Conservation (phyloP, 2,113 vertebrate genomes). For the Aspidoscelis tigris region DNA sequence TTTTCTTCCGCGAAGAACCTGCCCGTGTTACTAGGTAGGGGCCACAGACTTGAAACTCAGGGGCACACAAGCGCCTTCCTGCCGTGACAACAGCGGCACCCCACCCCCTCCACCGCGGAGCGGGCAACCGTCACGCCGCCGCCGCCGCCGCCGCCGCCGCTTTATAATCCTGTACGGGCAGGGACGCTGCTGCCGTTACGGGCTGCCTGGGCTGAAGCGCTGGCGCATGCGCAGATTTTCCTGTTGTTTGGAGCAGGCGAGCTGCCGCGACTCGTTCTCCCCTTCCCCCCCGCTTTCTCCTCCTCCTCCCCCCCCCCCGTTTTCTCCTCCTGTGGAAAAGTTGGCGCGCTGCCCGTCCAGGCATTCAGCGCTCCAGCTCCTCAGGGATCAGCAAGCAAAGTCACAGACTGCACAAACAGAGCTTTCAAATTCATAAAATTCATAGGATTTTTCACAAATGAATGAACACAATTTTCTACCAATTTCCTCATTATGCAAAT, state of each 20-base stretch:
- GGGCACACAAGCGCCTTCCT: neutral
- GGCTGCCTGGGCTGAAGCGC: too few relatives aligned
- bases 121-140: neutral
- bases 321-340: conserved; percentile 66
- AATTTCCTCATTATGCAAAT: conserved; percentile 99
- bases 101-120: too few relatives aligned
- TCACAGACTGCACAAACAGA: conserved; percentile 97
- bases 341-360: conserved; percentile 85
- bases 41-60: neutral
- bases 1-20: neutral
- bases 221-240: neutral
- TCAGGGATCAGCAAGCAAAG: conserved; percentile 95
- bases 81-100: neutral
- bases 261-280: neutral
- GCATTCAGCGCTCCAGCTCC: conserved; percentile 83
- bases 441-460: conserved; percentile 98
- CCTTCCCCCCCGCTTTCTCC: neutral
- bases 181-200: too few relatives aligned
- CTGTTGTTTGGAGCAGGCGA: neutral
- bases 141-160: neutral
- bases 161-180: neutral
- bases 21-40: neutral
- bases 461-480: conserved; percentile 99
- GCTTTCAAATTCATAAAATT: conserved; percentile 99
- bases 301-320: neutral